Evolutionary conservation across 2,797 vertebrate genomes (phyloP), one percentile per base, ranked within the genome.

Genomic region (Silurus aristotelis): DNA sequence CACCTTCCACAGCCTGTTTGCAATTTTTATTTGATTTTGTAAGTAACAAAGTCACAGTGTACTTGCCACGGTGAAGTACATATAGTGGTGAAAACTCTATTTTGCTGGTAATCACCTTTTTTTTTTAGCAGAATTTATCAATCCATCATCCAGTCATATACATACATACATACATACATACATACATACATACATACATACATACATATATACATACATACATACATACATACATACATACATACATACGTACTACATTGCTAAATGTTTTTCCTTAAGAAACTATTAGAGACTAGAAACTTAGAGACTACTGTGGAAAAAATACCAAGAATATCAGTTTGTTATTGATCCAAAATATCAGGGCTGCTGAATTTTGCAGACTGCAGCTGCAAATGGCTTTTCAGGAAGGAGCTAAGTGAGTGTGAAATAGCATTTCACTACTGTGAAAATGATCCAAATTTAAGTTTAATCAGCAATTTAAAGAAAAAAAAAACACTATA

Each of bases 311-410:
- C 22, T 25, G 27, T 31, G 27, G 31, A 8, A 31, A 55, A 13
- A 20, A 19, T 61, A 52, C 75, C 43, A 6, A 43, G 56, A 8
- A 8, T 52, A 52, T 52, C n/a, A 25, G 1, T 25, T 61, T 43
- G 81, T 85, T 83, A 88, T 75, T 87, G 60, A 87, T 72, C 60
- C 87, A 82, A 89, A 85, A 85, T 88, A 87, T 82, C 56, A 86
- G 83, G 31, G 70, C 80, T 85, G 85, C 56, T 85, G 84, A 78
- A 86, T 87, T 85, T 84, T 63, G 0, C 77, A 83, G 87, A 72
- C 48, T 77, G 25, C 55, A 43, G 56, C 64, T 67, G 76, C 71
- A 9, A 27, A 56, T 15, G 46, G 25, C 25, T 82, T 85, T 80
- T 81, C 64, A 38, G 31, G 25, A 83, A 84, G 80, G 64, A 66